phyloP scores from a whole-genome alignment of 2,797 vertebrate species.

The Smutsia gigantea region DNA sequence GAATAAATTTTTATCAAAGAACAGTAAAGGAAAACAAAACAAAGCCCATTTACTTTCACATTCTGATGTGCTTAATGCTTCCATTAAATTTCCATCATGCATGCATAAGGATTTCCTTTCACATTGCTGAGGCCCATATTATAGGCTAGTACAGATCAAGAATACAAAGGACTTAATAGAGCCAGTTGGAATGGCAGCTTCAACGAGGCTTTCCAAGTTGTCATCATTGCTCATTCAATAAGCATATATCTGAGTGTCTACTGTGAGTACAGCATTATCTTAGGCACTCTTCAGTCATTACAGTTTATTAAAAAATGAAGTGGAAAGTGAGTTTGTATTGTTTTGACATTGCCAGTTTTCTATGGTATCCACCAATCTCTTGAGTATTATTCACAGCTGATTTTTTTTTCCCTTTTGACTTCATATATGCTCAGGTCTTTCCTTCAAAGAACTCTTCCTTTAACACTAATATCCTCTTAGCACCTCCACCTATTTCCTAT shows the following conservation, averaged over 20 bases:
- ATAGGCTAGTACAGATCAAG: not conserved
- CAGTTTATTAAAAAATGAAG: slow-evolving; percentile 49
- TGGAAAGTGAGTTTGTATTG: slow-evolving; percentile 3
- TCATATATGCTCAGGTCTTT: not conserved
- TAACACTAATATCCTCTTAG: not conserved
- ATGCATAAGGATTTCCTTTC: slow-evolving; percentile 55
- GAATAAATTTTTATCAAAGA: slow-evolving; percentile 60
- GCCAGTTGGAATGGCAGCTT: slow-evolving; percentile 25
- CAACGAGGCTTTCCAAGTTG: slow-evolving; percentile 55
- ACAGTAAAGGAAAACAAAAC: slow-evolving; percentile 47
- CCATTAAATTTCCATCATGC: slow-evolving; percentile 41
- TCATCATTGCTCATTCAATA: slow-evolving; percentile 35
- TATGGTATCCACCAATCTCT: not conserved
- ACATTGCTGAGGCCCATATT: slow-evolving; percentile 57
- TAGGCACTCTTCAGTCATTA: slow-evolving; percentile 1
- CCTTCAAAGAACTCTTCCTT: not conserved
- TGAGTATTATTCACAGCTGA: not conserved
- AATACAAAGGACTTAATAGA: slow-evolving; percentile 44
- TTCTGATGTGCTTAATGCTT: slow-evolving; percentile 55
- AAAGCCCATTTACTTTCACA: slow-evolving; percentile 56
- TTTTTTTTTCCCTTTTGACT: slow-evolving; percentile 25
- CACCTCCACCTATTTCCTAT: not conserved
- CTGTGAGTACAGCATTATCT: slow-evolving; percentile 22
- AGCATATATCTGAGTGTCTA: slow-evolving; percentile 15
- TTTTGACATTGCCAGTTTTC: slow-evolving; percentile 28